Conservation (phyloP, 1,140 invertebrate genomes). For the Medauroidea extradentata region DNA sequence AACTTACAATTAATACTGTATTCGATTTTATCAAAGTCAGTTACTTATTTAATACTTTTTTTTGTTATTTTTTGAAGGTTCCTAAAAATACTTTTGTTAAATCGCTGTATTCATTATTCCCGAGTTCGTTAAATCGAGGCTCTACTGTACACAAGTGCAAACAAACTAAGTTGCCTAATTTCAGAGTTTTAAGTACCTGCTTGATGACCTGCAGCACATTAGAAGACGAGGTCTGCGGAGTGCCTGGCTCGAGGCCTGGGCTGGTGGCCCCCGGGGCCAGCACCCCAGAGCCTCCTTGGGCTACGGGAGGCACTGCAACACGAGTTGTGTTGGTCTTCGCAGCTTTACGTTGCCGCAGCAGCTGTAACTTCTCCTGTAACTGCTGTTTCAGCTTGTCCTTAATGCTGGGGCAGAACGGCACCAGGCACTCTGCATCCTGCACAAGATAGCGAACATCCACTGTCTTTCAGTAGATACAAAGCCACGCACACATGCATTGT, state of each 20-base stretch:
- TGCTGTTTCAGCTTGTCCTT: conserved; percentile 97
- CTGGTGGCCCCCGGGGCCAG: conserved; percentile 32
- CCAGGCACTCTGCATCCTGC: conserved; percentile 85
- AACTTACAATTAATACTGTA: too few relatives aligned
- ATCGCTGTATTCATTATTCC: too few relatives aligned
- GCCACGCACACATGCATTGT: too few relatives aligned
- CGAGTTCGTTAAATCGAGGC: too few relatives aligned
- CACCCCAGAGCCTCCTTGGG: conserved; percentile 35
- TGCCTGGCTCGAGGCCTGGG: conserved; percentile 60
- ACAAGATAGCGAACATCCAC: too few relatives aligned
- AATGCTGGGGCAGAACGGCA: conserved; percentile 97
- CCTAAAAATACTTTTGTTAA: too few relatives aligned
- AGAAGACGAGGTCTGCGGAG: conserved; percentile 70
- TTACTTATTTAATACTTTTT: too few relatives aligned
- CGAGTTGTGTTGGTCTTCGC: conserved; percentile 73
- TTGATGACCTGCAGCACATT: conserved; percentile 83
- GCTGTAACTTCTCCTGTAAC: conserved; percentile 85
- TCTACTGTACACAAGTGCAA: too few relatives aligned
- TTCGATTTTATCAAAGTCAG: too few relatives aligned
- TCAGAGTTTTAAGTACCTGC: conserved; percentile 53
- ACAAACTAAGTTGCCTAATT: too few relatives aligned
- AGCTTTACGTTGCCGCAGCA: conserved; percentile 84
- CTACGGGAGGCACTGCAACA: conserved; percentile 34
- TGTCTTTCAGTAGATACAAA: too few relatives aligned
- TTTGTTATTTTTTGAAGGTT: too few relatives aligned